Base-by-base conservation (phyloP, 2,113 vertebrate genomes). In the Alethe diademata region DNA sequence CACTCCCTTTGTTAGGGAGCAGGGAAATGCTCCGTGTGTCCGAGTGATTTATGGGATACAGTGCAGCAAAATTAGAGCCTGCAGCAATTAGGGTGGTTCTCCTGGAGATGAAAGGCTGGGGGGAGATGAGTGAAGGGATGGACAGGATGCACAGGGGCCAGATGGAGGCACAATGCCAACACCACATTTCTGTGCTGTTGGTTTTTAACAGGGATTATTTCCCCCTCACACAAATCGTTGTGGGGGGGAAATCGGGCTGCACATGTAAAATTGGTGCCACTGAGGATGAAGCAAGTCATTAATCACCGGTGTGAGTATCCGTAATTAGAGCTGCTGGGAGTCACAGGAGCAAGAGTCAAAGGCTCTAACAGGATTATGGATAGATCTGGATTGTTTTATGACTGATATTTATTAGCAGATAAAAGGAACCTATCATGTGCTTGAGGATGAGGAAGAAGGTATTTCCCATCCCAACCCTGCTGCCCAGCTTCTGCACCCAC, bases 311-410 rank as follows among this genome's bases (percentile, higher is more conserved):
- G 2, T 53, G 69, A 92, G 47, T 17, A 91, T 48, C 80, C 0
- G 3, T 85, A 97, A 97, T 95, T 91, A 92, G 78, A 87, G 92
- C 89, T 94, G 81, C 73, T 0, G 3, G 90, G 61, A 96, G 92
- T 91, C 93, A 75, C 92, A 85, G 92, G 71, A 95, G 90, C 86
- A 91, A 57, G 82, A 96, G 93, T 76, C 92, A 95, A 90, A 92
- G 94, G 86, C 82, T 95, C 60, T 95, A 96, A 96, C 86, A 50
- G 90, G 86, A 96, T 95, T 96, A 96, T 11, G 69, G 86, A 72
- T 94, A 94, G 85, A 83, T 78, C 64, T 80, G 86, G 94, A 92
- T 83, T 56, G 65, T 56, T 96, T 96, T 95, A 92, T 81, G 86
- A 64, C 82, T 51, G 61, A 80, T 80, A 80, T 66, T 80, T 71